Percentiles rank a stretch among this genome's conserved stretches.
Evolutionary conservation across 2,113 vertebrate genomes (phyloP).

Genomic region (Triplophysa dalaica): DNA sequence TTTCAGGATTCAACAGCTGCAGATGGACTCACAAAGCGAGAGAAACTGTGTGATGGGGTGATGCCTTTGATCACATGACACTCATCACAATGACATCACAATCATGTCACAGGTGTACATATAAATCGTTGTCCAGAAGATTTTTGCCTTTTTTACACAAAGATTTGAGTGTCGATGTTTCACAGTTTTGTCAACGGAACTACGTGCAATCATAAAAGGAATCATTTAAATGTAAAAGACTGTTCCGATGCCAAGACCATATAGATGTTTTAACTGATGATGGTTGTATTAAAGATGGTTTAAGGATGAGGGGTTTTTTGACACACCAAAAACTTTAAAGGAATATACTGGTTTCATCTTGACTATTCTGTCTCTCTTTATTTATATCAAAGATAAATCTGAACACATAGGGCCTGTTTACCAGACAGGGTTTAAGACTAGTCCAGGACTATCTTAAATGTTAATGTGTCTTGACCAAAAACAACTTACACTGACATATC

Average conservation of each 20-base stretch:
- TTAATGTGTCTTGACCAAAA: no score
- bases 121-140: not conserved
- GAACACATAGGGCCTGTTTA: not conserved
- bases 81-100: not conserved
- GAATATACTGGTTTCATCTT: not conserved
- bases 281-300: not conserved
- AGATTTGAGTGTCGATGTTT: not conserved
- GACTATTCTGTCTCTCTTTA: no score
- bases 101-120: not conserved
- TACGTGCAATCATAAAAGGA: constrained; percentile 32
- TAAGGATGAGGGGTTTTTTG: not conserved
- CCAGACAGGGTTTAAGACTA: no score
- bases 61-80: not conserved
- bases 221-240: not conserved
- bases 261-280: not conserved
- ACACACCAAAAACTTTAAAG: not conserved
- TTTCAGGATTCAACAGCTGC: not conserved
- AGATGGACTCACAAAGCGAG: not conserved
- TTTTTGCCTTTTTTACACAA: constrained; percentile 12
- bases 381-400: constrained; percentile 1
- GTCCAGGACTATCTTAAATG: no score
- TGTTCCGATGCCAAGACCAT: not conserved
- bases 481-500: no score
- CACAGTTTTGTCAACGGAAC: constrained; percentile 27
- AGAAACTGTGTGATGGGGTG: not conserved